Conservation (phyloP, 2,113 vertebrate species). For the Proteles cristata region DNA sequence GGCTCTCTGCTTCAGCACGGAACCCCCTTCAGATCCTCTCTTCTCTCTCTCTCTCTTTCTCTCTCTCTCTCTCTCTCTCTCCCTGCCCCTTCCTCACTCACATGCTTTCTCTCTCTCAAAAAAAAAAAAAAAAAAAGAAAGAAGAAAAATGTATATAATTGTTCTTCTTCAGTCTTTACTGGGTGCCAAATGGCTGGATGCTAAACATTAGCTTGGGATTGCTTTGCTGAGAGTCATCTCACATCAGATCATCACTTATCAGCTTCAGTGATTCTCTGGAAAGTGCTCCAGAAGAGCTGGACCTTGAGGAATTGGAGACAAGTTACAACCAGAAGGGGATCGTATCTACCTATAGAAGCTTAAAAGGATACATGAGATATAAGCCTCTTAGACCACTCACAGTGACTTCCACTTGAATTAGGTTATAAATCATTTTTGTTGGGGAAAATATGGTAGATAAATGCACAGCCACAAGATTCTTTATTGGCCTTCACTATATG, state of each 20-base stretch:
- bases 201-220: not conserved
- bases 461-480: not conserved
- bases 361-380: not conserved
- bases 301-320: not conserved
- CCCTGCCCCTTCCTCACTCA: no score
- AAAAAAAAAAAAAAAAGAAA: no score
- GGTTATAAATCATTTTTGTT: not conserved
- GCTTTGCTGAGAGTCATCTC: not conserved
- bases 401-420: not conserved
- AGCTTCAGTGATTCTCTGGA: not conserved
- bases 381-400: not conserved
- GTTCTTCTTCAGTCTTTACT: not conserved
- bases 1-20: no score
- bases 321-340: not conserved
- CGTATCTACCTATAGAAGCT: not conserved
- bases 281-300: not conserved
- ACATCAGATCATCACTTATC: not conserved
- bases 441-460: not conserved
- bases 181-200: not conserved
- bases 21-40: no score
- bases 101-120: no score
- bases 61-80: no score
- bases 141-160: not conserved
- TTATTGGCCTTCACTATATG: not conserved
- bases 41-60: no score